phyloP scores from a whole-genome alignment of 30 jellyfish, hydroid and myxozoan species.

The Aurelia sp. region DNA sequence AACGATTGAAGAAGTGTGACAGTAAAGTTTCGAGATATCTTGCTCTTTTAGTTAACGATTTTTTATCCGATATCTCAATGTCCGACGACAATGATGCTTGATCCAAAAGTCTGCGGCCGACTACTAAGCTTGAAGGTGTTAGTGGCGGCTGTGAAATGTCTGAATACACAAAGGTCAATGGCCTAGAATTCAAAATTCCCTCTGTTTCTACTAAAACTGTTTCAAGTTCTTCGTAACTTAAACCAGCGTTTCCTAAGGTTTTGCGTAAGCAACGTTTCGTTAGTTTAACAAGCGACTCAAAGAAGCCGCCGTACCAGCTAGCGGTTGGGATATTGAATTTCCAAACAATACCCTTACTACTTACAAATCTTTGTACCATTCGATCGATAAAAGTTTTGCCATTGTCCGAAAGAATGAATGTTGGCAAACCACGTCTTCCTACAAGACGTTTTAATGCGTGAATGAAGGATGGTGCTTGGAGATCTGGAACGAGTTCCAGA shows the following conservation, averaged over 20 bases:
- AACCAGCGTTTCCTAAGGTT: neutral
- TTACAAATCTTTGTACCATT: neutral
- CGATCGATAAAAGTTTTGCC: neutral
- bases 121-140: conserved; percentile 1
- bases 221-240: conserved; percentile 32
- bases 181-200: conserved; percentile 22
- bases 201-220: conserved; percentile 29
- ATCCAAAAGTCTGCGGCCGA: conserved; percentile 26
- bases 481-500: conserved; percentile 4
- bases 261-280: conserved; percentile 1
- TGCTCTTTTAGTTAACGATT: conserved; percentile 15
- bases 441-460: conserved; percentile 1
- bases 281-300: neutral
- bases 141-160: conserved; percentile 16
- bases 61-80: conserved; percentile 8
- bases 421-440: conserved; percentile 7
- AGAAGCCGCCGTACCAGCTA: conserved; percentile 23
- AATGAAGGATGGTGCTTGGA: neutral
- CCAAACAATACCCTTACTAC: conserved; percentile 14
- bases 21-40: conserved; percentile 9
- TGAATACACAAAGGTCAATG: conserved; percentile 9
- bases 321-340: conserved; percentile 6
- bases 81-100: neutral
- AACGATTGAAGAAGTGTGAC: conserved; percentile 11
- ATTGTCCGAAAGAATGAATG: conserved; percentile 5